Evolutionary conservation across 1,140 invertebrate genomes (phyloP).

Genomic region (Ceratoteleas bidentatus): DNA sequence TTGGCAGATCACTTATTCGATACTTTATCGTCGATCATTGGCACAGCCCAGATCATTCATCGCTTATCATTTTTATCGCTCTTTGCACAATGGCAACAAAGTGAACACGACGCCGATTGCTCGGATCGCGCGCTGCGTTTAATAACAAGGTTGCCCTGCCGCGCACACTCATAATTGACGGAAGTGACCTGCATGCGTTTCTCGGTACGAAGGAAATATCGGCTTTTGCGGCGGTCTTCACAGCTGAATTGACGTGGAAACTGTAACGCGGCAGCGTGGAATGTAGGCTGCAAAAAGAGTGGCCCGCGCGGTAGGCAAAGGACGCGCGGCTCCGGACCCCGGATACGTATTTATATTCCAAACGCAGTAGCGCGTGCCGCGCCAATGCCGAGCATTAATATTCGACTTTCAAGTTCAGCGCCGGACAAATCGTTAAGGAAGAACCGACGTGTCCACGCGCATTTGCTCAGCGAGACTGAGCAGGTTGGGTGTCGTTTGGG

Average conservation of each 20-base stretch:
- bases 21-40: no score
- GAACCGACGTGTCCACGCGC: no score
- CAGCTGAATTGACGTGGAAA: slow-evolving; percentile 50
- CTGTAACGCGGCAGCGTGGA: slow-evolving; percentile 45
- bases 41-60: no score
- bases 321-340: slow-evolving; percentile 18
- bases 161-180: slow-evolving; percentile 49
- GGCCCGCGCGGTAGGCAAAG: slow-evolving; percentile 25
- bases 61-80: no score
- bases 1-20: no score
- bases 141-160: slow-evolving; percentile 32
- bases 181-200: slow-evolving; percentile 57
- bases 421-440: no score
- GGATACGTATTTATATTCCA: slow-evolving; percentile 28
- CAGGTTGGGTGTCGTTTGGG: no score
- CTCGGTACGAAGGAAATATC: slow-evolving; percentile 54
- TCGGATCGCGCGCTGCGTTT: slow-evolving; percentile 18
- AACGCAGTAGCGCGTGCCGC: neutral
- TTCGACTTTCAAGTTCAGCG: slow-evolving; percentile 45
- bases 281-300: slow-evolving; percentile 48
- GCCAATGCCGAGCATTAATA: slow-evolving; percentile 35
- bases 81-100: neutral
- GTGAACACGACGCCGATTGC: neutral
- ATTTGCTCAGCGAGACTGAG: no score
- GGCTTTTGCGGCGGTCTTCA: slow-evolving; percentile 35